Evolutionary conservation across 1,140 invertebrate species (phyloP).

Genomic region (Maniola jurtina): DNA sequence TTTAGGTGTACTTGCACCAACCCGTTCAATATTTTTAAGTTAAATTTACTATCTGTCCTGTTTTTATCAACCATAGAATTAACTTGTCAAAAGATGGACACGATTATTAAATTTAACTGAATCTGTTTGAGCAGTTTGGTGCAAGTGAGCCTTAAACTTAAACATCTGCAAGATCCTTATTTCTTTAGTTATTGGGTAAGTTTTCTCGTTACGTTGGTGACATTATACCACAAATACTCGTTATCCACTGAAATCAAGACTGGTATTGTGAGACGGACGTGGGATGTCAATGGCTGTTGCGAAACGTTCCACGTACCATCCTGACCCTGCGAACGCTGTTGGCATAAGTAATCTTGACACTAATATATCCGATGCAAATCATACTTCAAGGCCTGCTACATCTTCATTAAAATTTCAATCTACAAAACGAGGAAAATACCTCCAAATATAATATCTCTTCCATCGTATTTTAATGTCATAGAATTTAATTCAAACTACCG

Average conservation of each 20-base stretch:
- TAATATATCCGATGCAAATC: constrained; percentile 40
- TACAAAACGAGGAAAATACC: background rate
- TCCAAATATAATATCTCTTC: too few species aligned
- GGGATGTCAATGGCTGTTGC: constrained; percentile 47
- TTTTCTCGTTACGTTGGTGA: background rate
- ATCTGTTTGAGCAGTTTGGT: too few species aligned
- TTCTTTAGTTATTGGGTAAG: background rate
- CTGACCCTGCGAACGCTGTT: constrained; percentile 48
- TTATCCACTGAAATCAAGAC: constrained; percentile 30
- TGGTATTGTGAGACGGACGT: constrained; percentile 42
- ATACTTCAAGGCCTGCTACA: constrained; percentile 1
- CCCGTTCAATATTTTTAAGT: too few species aligned
- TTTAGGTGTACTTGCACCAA: too few species aligned
- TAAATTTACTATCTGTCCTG: too few species aligned
- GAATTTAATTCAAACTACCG: too few species aligned
- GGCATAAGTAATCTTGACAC: constrained; percentile 59
- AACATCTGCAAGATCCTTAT: background rate
- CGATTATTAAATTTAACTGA: too few species aligned
- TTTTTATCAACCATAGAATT: too few species aligned
- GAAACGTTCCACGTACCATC: constrained; percentile 54
- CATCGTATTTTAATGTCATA: too few species aligned
- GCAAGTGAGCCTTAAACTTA: too few species aligned
- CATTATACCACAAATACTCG: constrained; percentile 13
- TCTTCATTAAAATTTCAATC: background rate
- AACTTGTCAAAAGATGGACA: too few species aligned